Conservation (phyloP, 2,888 invertebrate genomes). For the Melikaiella ostensackeni region DNA sequence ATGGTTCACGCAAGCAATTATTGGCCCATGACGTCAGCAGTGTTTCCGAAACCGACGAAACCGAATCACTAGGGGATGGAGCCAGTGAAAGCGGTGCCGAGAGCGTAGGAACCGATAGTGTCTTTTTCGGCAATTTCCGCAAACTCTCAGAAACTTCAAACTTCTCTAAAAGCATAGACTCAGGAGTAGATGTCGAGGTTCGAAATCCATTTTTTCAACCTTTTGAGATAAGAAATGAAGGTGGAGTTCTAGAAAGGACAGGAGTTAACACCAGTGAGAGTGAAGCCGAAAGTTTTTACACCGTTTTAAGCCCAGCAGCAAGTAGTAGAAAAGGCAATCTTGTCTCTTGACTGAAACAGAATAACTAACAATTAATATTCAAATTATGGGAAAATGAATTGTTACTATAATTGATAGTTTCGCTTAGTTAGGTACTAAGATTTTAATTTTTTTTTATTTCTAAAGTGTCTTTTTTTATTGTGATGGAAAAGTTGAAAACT, state of each 20-base stretch:
- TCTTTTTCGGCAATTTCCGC: conserved; percentile 88
- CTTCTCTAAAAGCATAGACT: conserved; percentile 67
- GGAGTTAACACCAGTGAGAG: conserved; percentile 76
- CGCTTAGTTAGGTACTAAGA: not conserved
- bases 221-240: conserved; percentile 53
- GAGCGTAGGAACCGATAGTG: conserved; percentile 92
- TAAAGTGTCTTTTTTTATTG: not conserved
- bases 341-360: conserved; percentile 1
- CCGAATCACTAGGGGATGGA: conserved; percentile 88
- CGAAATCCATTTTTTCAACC: conserved; percentile 57
- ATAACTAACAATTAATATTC: not conserved
- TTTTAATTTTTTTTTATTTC: not conserved
- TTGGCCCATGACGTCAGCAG: conserved; percentile 74
- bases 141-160: conserved; percentile 69
- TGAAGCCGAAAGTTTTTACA: conserved; percentile 78
- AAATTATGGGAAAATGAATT: not conserved
- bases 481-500: too few relatives aligned
- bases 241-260: conserved; percentile 53
- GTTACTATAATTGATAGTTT: not conserved
- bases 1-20: conserved; percentile 71
- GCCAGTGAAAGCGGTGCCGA: conserved; percentile 93
- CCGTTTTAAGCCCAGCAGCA: conserved; percentile 73
- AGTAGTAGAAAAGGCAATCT: conserved; percentile 45
- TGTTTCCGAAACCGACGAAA: conserved; percentile 88
- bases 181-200: conserved; percentile 63